phyloP scores from a whole-genome alignment of 2,888 invertebrate species.

The Ceriagrion tenellum region DNA sequence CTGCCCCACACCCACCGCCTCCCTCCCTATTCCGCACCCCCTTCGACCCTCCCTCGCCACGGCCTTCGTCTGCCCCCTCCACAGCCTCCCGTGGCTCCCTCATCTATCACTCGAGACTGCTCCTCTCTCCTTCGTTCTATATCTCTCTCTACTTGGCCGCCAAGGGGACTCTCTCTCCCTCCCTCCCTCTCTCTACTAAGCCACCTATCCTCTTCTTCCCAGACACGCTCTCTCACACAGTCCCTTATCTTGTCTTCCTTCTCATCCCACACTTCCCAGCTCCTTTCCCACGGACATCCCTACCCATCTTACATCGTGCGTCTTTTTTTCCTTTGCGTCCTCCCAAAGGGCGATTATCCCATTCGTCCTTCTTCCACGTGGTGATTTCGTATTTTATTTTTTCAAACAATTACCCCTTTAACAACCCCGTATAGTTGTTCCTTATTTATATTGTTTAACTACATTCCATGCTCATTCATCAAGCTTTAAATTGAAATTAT shows the following conservation, averaged over 20 bases:
- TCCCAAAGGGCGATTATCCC: too few relatives aligned
- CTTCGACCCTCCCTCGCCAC: background rate
- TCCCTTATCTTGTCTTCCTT: background rate
- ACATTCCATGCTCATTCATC: too few relatives aligned
- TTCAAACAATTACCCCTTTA: too few relatives aligned
- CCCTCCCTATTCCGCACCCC: background rate
- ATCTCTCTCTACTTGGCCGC: background rate
- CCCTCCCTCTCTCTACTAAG: background rate
- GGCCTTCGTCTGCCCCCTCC: background rate
- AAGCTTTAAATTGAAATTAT: too few relatives aligned
- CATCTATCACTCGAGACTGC: background rate
- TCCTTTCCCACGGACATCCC: too few relatives aligned
- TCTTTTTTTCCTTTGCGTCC: too few relatives aligned
- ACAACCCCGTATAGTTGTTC: too few relatives aligned
- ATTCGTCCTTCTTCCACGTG: too few relatives aligned
- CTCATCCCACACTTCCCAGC: too few relatives aligned
- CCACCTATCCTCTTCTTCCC: background rate
- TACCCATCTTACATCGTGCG: too few relatives aligned
- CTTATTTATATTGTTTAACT: too few relatives aligned
- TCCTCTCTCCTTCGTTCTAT: background rate
- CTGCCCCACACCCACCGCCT: background rate
- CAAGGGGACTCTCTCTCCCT: background rate
- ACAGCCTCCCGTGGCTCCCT: background rate
- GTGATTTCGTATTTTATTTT: too few relatives aligned
- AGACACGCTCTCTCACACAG: background rate